Base-by-base conservation (phyloP, 2,113 vertebrate species). In the Calypte anna region DNA sequence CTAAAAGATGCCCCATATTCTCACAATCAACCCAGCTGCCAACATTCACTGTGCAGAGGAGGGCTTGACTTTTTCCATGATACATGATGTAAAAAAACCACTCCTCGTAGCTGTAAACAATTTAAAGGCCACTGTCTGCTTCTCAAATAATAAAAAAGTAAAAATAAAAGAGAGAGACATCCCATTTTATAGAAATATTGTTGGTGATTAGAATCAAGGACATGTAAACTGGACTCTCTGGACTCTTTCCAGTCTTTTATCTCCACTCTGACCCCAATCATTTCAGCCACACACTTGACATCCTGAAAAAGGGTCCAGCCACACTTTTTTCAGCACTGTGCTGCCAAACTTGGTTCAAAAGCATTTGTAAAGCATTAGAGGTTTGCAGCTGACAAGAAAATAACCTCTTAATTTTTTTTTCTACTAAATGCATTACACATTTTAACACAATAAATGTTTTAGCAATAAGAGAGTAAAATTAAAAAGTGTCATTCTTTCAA, bases 21-120 rank as follows among this genome's bases (percentile, higher is more conserved):
- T 90, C 91, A 86, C 72, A 86, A 94, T 91, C 94, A 96, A 93
- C 88, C 73, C 62, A 75, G 53, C 68, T 62, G 33, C 87, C 93
- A 94, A 75, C 93, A 86, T 96, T 93, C 86, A 88, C 80, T 48
- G 68, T 74, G 79, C 86, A 90, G 81, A 82, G 61, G 91, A 91
- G 88, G 54, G 62, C 82, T 93, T 86, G 88, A 80, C 73, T 94
- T 95, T 86, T 94, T 82, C 82, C 28, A 36, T 51, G 72, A 70
- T 36, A 93, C 36, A n/a, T 8, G 28, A 80, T 89, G 50, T 58
- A 86, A 94, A 94, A 81, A 91, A 61, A 14, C 0, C 28, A 25
- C 24, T 66, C 48, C 63, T 22, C 27, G 57, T 24, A 81, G 51
- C 72, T 78, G 30, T 77, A 86, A 81, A 43, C 57, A 86, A 90